phyloP scores from a whole-genome alignment of 2,888 invertebrate genomes.

The Lasiommata megera region DNA sequence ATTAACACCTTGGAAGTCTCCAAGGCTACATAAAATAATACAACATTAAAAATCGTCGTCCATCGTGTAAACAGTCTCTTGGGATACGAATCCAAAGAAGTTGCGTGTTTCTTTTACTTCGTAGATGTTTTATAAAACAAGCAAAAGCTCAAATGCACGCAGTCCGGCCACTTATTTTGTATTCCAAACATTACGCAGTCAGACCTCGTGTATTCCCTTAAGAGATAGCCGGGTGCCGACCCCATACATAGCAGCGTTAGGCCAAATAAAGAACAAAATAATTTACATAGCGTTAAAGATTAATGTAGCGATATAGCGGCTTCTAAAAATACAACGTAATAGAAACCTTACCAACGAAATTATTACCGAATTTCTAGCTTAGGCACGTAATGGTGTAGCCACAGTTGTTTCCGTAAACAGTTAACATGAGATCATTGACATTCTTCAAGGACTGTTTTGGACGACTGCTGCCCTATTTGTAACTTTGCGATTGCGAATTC shows the following conservation, averaged over 20 bases:
- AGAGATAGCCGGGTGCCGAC: conserved; percentile 1
- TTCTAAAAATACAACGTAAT: conserved; percentile 5
- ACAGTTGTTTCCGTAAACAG: background rate
- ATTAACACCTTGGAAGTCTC: too few relatives aligned
- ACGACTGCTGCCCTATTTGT: background rate
- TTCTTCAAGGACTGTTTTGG: background rate
- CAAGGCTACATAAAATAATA: too few relatives aligned
- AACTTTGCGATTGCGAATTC: background rate
- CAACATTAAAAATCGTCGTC: too few relatives aligned
- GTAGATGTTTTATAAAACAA: background rate
- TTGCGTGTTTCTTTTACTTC: too few relatives aligned
- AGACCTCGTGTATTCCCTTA: background rate
- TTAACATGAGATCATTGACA: background rate
- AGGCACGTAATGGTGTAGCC: background rate
- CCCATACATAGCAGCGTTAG: background rate
- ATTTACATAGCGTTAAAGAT: conserved; percentile 13
- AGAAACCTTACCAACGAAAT: background rate
- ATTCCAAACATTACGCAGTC: conserved; percentile 7
- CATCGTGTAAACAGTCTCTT: background rate
- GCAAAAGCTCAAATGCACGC: background rate
- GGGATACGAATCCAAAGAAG: background rate
- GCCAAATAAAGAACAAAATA: conserved; percentile 1
- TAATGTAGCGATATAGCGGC: conserved; percentile 6
- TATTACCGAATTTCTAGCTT: background rate
- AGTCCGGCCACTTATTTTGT: conserved; percentile 1